Percentiles rank a stretch among this genome's conserved stretches.
phyloP scores from a whole-genome alignment of 2,888 invertebrate species.

The Acronicta aceris region DNA sequence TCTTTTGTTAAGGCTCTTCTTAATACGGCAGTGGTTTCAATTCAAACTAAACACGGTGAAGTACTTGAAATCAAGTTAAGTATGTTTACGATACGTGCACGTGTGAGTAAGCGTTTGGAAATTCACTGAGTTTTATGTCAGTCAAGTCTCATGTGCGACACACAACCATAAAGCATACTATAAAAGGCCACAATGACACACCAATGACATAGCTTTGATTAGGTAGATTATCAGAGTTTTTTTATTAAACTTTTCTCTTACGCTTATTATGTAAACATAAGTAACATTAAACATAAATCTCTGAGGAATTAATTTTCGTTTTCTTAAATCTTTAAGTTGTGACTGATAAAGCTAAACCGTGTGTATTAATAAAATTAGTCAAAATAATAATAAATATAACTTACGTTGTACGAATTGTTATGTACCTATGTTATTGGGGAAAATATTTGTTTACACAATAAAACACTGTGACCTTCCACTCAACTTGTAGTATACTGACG shows the following conservation, averaged over 20 bases:
- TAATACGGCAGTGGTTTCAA: neutral
- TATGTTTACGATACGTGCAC: neutral
- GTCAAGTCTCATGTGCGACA: neutral
- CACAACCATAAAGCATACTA: neutral
- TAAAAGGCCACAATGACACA: neutral
- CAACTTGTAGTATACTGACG: conserved; percentile 65
- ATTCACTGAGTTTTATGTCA: conserved; percentile 6
- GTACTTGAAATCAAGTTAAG: neutral
- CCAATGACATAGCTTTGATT: neutral
- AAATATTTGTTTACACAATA: conserved; percentile 54
- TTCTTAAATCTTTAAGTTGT: too few relatives aligned
- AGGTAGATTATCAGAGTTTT: too few relatives aligned
- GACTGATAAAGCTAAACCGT: neutral
- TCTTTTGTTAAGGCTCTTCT: too few relatives aligned
- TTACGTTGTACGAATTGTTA: conserved; percentile 38
- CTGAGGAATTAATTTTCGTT: too few relatives aligned
- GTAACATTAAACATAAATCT: too few relatives aligned
- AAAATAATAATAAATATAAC: conserved; percentile 16
- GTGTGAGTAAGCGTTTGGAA: conserved; percentile 1
- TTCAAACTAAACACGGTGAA: neutral
- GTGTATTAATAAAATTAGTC: neutral
- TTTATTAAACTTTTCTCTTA: too few relatives aligned
- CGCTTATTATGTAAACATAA: too few relatives aligned
- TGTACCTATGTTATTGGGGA: conserved; percentile 28
- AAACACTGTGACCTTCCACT: conserved; percentile 65